Base-by-base conservation (phyloP, 2,888 invertebrate genomes). In the Tinea trinotella region DNA sequence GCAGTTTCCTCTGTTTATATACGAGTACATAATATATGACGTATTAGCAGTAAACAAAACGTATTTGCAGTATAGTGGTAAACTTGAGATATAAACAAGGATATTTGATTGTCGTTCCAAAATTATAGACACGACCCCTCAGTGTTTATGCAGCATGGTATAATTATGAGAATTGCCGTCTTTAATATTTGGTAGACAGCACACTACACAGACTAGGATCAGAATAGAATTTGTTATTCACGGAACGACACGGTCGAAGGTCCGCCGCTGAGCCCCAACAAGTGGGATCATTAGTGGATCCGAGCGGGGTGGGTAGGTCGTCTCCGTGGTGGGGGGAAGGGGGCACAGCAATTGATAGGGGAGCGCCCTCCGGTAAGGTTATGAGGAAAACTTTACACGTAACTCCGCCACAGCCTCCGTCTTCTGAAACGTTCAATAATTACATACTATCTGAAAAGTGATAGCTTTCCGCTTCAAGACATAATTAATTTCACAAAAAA, bases 181-280 rank as follows among this genome's bases (percentile, higher is more conserved):
- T 64, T 61, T 65, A 63, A 65, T 67, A 67, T 69, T 64, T 65
- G 64, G 62, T 61, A 17, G 53, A 15, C 40, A 34, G 40, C 19
- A 36, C 52, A 17, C 17, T 24, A 12, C 19, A 10, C 35, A 18
- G 54, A 3, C 13, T 66, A 61, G 71, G 72, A 76, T 79, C 71
- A 74, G 70, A 70, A 71, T 65, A 66, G 72, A 78, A 80, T 84
- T 84, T 81, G 83, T 82, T 83, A 84, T 84, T 84, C 83, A 79
- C 73, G 70, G 68, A 70, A 71, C 78, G 76, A 78, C 82, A 79
- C 75, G 74, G 74, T 59, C 73, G 71, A 79, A 80, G 78, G 84
- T 79, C 81, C 81, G 71, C 13, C 67, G 67, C 66, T 75, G 80
- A 83, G 81, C 77, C 79, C 72, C 80, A 83, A 84, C 84, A 84